Evolutionary conservation across 1,140 invertebrate species (phyloP).

Genomic region (Sitodiplosis mosellana): DNA sequence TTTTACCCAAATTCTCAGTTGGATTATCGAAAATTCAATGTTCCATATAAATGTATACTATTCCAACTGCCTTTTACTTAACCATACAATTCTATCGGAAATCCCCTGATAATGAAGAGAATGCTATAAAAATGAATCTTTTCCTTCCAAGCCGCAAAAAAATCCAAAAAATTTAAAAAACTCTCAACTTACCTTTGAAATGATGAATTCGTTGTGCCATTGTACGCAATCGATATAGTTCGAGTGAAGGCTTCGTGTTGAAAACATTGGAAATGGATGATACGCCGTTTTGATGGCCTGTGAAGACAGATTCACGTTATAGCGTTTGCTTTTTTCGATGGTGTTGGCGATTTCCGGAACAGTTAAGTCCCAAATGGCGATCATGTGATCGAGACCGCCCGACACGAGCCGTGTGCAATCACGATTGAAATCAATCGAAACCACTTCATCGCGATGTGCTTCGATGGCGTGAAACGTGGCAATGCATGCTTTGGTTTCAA

Average conservation of each 20-base stretch:
- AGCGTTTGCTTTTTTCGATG: conserved; percentile 65
- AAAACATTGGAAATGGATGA: conserved; percentile 86
- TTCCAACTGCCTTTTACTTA: too few relatives aligned
- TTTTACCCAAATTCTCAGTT: too few relatives aligned
- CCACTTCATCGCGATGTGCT: conserved; percentile 82
- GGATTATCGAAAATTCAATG: too few relatives aligned
- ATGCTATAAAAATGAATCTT: too few relatives aligned
- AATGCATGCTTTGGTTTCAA: conserved; percentile 78
- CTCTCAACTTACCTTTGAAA: conserved; percentile 55
- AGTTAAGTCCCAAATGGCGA: conserved; percentile 77
- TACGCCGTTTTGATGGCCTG: conserved; percentile 70
- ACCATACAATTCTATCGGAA: too few relatives aligned
- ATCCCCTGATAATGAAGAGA: too few relatives aligned
- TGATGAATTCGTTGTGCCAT: conserved; percentile 82
- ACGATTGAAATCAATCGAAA: conserved; percentile 81
- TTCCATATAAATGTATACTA: too few relatives aligned
- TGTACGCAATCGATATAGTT: conserved; percentile 93
- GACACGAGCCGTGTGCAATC: conserved; percentile 71
- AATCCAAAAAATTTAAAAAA: too few relatives aligned
- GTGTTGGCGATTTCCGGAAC: conserved; percentile 65
- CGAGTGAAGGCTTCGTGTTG: conserved; percentile 81
- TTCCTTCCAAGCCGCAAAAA: too few relatives aligned
- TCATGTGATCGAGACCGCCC: conserved; percentile 88
- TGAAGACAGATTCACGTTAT: conserved; percentile 42
- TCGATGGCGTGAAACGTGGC: conserved; percentile 89